Evolutionary conservation across 2,888 invertebrate species (phyloP).

Genomic region (Venusia cambrica): DNA sequence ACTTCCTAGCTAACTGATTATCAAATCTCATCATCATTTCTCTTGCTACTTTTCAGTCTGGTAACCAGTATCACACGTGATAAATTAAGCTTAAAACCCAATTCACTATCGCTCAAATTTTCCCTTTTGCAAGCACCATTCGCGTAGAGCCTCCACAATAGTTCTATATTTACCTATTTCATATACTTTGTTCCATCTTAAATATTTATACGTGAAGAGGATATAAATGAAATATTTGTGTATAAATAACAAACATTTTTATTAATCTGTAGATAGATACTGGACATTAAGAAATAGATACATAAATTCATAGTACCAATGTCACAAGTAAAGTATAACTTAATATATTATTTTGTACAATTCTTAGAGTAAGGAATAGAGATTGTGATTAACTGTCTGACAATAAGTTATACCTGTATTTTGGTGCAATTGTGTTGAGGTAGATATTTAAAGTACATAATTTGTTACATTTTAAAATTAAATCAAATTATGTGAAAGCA

Average conservation of each 20-base stretch:
- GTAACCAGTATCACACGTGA: too few relatives aligned
- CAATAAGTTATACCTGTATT: conserved; percentile 53
- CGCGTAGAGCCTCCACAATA: too few relatives aligned
- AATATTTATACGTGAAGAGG: too few relatives aligned
- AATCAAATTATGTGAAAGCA: conserved; percentile 5
- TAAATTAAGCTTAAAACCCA: too few relatives aligned
- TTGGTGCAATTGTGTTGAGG: conserved; percentile 55
- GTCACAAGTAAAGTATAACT: conserved; percentile 59
- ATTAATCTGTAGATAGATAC: conserved; percentile 75
- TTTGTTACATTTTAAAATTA: conserved; percentile 3
- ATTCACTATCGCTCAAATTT: too few relatives aligned
- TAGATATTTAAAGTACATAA: conserved; percentile 52
- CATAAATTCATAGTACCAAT: conserved; percentile 59
- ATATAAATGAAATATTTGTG: conserved; percentile 25
- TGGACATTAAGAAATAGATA: conserved; percentile 78
- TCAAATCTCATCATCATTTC: too few relatives aligned
- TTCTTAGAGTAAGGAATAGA: conserved; percentile 37
- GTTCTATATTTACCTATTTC: too few relatives aligned
- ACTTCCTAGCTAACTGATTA: too few relatives aligned
- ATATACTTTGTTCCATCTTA: too few relatives aligned
- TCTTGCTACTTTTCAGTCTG: too few relatives aligned
- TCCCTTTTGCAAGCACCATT: too few relatives aligned
- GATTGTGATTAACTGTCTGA: conserved; percentile 39
- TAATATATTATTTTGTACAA: conserved; percentile 71
- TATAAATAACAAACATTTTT: conserved; percentile 79